Evolutionary conservation across 2,113 vertebrate genomes (phyloP).

Genomic region (Oryzias woworae): DNA sequence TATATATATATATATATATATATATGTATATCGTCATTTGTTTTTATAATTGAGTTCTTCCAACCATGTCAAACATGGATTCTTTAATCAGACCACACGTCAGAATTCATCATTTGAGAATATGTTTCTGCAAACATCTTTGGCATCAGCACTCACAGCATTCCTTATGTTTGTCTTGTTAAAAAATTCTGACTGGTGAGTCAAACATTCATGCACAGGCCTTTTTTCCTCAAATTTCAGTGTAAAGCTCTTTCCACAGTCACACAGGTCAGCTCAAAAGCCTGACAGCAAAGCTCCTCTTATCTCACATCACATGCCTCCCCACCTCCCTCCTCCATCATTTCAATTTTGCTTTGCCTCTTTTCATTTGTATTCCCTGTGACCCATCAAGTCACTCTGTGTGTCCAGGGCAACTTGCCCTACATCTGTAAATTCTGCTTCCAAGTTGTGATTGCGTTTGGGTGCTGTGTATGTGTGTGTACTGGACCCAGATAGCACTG

Average conservation of each 20-base stretch:
- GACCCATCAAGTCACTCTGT: constrained; percentile 38
- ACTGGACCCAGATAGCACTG: constrained; percentile 51
- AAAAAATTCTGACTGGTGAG: not conserved
- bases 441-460: constrained; percentile 17
- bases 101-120: not conserved
- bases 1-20: constrained; percentile 18
- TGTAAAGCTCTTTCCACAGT: constrained; percentile 17
- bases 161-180: not conserved
- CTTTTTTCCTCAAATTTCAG: constrained; percentile 13
- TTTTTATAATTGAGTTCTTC: constrained; percentile 27
- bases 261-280: constrained; percentile 50
- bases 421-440: constrained; percentile 34
- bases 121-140: not conserved
- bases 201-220: constrained; percentile 3
- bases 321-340: constrained; percentile 21
- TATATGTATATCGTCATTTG: constrained; percentile 16
- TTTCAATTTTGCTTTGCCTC: constrained; percentile 53
- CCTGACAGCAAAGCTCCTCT: constrained; percentile 42
- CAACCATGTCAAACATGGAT: constrained; percentile 26
- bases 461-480: constrained; percentile 7
- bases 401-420: constrained; percentile 32
- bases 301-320: constrained; percentile 48
- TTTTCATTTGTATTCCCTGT: constrained; percentile 36
- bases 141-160: not conserved
- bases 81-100: constrained; percentile 23